These are phyloP conservation scores for Mormoops blainvillei DNA, from an alignment of 2,113 vertebrate species.

Conservation along the genomic window DNA sequence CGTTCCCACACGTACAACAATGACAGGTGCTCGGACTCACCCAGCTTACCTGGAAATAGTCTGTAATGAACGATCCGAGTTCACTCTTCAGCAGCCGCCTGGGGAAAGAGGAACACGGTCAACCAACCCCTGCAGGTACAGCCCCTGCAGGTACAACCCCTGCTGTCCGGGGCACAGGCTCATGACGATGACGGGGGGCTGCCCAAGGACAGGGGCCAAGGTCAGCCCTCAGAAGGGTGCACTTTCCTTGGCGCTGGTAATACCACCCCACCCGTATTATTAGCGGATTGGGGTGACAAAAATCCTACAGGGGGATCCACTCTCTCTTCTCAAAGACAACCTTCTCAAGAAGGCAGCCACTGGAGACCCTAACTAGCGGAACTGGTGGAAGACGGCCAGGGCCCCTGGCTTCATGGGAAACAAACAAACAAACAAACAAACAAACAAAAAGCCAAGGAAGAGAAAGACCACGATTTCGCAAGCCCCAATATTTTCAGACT, in stretches of 20 bases:
- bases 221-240: background rate
- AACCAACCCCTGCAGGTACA: background rate
- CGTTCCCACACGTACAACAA: background rate
- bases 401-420: background rate
- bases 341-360: too few relatives aligned
- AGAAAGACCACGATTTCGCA: background rate
- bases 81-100: conserved; percentile 95
- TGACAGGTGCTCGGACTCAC: background rate
- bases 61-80: conserved; percentile 94
- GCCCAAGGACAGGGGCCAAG: accelerated
- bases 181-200: accelerated
- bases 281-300: background rate
- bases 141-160: background rate
- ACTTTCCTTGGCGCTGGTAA: background rate
- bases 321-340: background rate
- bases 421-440: background rate
- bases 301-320: background rate
- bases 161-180: accelerated
- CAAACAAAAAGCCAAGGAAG: background rate
- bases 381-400: background rate
- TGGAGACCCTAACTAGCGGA: background rate
- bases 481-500: background rate
- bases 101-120: conserved; percentile 71
- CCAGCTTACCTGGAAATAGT: conserved; percentile 92
- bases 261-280: accelerated